Evolutionary conservation across 2,113 vertebrate species (phyloP).

Genomic region (Phyllostomus hastatus): DNA sequence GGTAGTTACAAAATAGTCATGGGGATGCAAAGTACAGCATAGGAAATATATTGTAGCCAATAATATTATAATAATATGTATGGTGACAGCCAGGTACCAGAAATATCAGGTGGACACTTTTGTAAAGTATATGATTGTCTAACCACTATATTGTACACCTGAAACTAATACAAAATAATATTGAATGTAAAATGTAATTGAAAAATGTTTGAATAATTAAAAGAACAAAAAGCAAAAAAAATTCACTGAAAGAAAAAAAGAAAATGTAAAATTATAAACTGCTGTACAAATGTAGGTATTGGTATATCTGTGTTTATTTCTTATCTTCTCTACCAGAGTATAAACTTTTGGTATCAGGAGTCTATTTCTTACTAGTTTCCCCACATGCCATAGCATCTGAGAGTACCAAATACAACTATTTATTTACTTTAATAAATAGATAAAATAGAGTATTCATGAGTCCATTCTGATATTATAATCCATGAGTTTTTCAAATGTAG

Average conservation of each 20-base stretch:
- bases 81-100: not conserved
- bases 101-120: not conserved
- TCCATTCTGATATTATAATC: not conserved
- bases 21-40: not conserved
- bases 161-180: not conserved
- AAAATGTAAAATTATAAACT: not conserved
- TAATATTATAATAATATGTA: not conserved
- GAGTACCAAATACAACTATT: not conserved
- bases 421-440: not conserved
- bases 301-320: not conserved
- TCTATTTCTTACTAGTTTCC: not conserved
- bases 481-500: not conserved
- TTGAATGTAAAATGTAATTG: not conserved
- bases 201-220: not conserved
- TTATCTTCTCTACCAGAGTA: not conserved
- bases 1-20: not conserved
- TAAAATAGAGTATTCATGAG: not conserved
- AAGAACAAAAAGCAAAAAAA: not conserved
- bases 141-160: not conserved
- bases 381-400: not conserved
- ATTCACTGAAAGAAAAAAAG: not conserved
- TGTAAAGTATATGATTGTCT: not conserved
- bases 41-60: not conserved
- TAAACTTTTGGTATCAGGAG: not conserved
- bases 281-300: not conserved